Base-by-base conservation (phyloP, 2,113 vertebrate species). In the Labrus mixtus region DNA sequence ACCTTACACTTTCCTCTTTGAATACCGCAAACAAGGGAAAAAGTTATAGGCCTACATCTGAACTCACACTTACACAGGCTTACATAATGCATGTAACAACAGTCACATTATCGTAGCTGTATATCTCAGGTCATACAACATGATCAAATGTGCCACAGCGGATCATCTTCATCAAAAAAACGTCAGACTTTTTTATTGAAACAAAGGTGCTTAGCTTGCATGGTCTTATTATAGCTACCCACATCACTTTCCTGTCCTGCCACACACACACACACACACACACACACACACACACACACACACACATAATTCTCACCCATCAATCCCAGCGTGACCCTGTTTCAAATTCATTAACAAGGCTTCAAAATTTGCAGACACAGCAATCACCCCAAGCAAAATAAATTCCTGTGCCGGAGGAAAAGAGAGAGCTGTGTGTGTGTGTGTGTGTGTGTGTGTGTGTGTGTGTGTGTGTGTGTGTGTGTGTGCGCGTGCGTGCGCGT, bases 281-380 rank as follows among this genome's bases (percentile, higher is more conserved):
- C 53, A 68, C 22, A 60, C 46, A 51, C 46, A n/a, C 45, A 64
- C 68, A 62, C 55, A 71, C 78, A 68, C 62, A 75, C 46, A 73
- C 36, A 75, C 69, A 58, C 66, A 85, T 60, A 82, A 73, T 82
- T 89, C 81, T 90, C 89, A 89, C 73, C 90, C 92, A 90, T 93
- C 92, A 91, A 92, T 90, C 86, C 84, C 79, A 48, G 70, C 67
- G 45, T 85, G 87, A 90, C 87, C 92, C 82, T 48, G 83, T 90
- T 93, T 90, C 88, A 90, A 89, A 92, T 92, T 93, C 90, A 94
- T 94, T 93, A 93, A 91, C 85, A 86, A 87, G 86, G 78, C 86
- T 90, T 89, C 89, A 89, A 83, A 91, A 92, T 76, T 86, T 93
- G 92, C 92, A 87, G 90, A 94, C 91, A 86, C 92, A 93, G 92